A percentile compares a stretch with the other conserved stretches of the same genome.
These are phyloP conservation scores for Acanthurus lineatus DNA, from an alignment of 2,797 vertebrate species.

Conservation along the genomic window DNA sequence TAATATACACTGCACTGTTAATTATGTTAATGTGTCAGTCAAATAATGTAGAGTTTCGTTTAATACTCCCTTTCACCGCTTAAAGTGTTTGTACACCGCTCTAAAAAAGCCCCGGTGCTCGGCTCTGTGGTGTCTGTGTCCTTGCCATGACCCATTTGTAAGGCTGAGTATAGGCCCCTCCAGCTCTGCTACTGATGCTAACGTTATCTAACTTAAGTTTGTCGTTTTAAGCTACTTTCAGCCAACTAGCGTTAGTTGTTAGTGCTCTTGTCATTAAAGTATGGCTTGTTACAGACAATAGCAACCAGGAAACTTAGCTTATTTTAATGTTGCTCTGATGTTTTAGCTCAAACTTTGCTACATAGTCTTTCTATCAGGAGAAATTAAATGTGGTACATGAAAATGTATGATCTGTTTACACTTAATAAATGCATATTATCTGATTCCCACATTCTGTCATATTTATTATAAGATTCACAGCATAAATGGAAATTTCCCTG, in stretches of 20 bases:
- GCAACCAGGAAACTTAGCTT: background rate
- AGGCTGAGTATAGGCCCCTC: conserved; percentile 58
- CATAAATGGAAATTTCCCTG: background rate
- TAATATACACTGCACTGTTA: background rate
- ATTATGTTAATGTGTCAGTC: background rate
- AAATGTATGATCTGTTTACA: background rate
- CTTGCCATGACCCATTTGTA: conserved; percentile 77
- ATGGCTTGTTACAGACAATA: background rate
- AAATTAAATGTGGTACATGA: background rate
- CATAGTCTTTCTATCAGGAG: no score
- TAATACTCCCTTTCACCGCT: accelerated
- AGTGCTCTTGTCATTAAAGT: background rate
- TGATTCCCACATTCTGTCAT: accelerated
- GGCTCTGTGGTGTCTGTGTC: conserved; percentile 54
- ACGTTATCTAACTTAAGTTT: no score
- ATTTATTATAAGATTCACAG: no score
- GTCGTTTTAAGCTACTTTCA: background rate
- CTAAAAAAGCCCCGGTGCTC: background rate
- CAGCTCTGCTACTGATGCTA: conserved; percentile 34
- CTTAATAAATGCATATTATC: accelerated
- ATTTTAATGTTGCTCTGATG: background rate
- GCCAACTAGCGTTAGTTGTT: background rate
- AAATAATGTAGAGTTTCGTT: accelerated
- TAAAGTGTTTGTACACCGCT: no score
- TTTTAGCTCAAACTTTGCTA: accelerated